Evolutionary conservation across 2,797 vertebrate genomes (phyloP).

Genomic region (Thunnus albacares): DNA sequence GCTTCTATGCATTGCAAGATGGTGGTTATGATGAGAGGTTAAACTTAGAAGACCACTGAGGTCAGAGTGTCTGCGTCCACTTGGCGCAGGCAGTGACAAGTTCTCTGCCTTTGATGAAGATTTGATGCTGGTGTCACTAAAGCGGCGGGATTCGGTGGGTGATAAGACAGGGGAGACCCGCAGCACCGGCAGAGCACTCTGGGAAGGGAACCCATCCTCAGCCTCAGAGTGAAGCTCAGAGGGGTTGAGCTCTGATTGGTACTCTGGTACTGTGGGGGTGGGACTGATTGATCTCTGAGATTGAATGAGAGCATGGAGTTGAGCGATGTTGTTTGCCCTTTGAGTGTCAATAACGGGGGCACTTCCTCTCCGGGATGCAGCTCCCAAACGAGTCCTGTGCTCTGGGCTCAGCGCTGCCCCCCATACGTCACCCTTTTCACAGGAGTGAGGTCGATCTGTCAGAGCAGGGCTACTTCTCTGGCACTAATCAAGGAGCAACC

Average conservation of each 20-base stretch:
- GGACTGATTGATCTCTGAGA: constrained; percentile 72
- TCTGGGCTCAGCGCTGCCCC: constrained; percentile 61
- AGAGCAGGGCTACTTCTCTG: constrained; percentile 64
- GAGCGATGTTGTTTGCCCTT: constrained; percentile 61
- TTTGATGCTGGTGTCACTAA: constrained; percentile 74
- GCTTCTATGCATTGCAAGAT: constrained; percentile 37
- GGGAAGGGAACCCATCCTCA: constrained; percentile 46
- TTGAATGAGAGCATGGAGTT: constrained; percentile 63
- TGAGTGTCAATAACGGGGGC: constrained; percentile 79
- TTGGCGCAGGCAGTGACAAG: constrained; percentile 25
- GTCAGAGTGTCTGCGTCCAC: constrained; percentile 82
- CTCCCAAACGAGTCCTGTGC: constrained; percentile 64
- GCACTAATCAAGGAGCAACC: constrained; percentile 76
- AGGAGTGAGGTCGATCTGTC: constrained; percentile 73
- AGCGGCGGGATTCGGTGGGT: constrained; percentile 70
- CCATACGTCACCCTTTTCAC: constrained; percentile 68
- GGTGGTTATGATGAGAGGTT: constrained; percentile 64
- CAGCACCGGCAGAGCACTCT: constrained; percentile 25
- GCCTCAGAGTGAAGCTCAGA: constrained; percentile 50
- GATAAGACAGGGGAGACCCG: constrained; percentile 52
- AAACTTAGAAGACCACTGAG: constrained; percentile 74
- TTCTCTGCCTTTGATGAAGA: constrained; percentile 41
- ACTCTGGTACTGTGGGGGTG: constrained; percentile 42
- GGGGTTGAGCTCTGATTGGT: constrained; percentile 44
- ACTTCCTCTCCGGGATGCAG: constrained; percentile 76